Evolutionary conservation across 2,797 vertebrate genomes (phyloP).

Genomic region (Diplodus puntazzo): DNA sequence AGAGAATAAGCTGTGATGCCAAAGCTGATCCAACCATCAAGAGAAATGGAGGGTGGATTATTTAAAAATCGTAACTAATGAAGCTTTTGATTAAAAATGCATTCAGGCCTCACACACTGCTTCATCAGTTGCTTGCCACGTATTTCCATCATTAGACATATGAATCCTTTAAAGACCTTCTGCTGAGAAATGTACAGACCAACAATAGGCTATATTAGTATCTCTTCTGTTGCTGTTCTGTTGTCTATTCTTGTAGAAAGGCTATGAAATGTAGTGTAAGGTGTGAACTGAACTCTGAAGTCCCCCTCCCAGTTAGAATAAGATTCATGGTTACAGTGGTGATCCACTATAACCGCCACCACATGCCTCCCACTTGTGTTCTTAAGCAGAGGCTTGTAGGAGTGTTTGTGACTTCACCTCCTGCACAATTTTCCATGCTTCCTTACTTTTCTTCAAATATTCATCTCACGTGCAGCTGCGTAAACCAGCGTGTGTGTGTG

Average conservation of each 20-base stretch:
- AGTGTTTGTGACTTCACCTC: constrained; percentile 53
- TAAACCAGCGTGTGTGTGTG: constrained; percentile 58
- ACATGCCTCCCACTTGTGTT: constrained; percentile 53
- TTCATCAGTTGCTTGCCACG: constrained; percentile 22
- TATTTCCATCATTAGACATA: constrained; percentile 26
- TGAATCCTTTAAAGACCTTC: constrained; percentile 4
- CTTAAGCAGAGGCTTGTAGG: constrained; percentile 50
- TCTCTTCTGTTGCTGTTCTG: background rate
- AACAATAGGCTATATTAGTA: background rate
- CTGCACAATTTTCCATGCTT: constrained; percentile 53
- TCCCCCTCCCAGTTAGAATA: constrained; percentile 34
- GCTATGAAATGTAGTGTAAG: constrained; percentile 10
- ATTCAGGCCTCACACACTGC: constrained; percentile 34
- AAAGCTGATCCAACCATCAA: constrained; percentile 12
- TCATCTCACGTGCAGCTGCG: constrained; percentile 62
- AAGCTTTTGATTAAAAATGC: constrained; percentile 57
- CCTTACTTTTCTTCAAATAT: constrained; percentile 65
- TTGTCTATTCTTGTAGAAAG: constrained; percentile 12
- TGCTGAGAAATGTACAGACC: constrained; percentile 8
- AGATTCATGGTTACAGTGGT: constrained; percentile 33
- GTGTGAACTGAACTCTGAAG: constrained; percentile 14
- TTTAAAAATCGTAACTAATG: constrained; percentile 46
- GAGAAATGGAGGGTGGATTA: constrained; percentile 27
- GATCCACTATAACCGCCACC: constrained; percentile 24
- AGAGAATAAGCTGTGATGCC: background rate